Evolutionary conservation across 2,113 vertebrate species (phyloP).

Genomic region (Ondatra zibethicus): DNA sequence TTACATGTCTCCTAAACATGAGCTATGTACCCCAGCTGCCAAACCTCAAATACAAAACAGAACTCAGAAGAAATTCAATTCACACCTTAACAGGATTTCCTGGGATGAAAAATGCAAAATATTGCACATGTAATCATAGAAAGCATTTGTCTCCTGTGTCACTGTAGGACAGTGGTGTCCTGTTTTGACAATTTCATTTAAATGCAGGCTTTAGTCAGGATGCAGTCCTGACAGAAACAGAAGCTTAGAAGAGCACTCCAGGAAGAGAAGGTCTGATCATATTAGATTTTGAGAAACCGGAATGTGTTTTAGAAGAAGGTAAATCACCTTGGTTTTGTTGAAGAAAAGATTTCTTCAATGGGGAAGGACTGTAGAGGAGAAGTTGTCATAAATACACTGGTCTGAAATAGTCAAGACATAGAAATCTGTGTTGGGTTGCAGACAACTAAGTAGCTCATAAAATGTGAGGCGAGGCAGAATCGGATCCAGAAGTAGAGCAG

Average conservation of each 20-base stretch:
- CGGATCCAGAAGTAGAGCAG: neutral
- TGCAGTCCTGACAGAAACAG: constrained; percentile 27
- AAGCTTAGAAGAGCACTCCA: neutral
- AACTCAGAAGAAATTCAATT: constrained; percentile 28
- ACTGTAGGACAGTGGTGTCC: neutral
- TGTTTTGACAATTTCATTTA: neutral
- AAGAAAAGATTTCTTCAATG: neutral
- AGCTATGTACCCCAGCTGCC: neutral
- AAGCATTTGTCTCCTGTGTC: neutral
- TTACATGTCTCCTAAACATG: neutral
- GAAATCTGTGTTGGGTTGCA: neutral
- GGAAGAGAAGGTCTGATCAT: neutral
- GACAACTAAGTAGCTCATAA: neutral
- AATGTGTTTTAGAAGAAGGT: neutral
- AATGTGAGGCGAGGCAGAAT: neutral
- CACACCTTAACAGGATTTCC: neutral
- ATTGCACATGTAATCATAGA: neutral
- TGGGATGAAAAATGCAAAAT: neutral
- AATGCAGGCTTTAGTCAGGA: neutral
- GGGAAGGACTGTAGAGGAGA: neutral
- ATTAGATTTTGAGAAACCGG: neutral
- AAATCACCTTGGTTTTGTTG: neutral
- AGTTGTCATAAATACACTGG: neutral
- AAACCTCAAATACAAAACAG: constrained; percentile 6
- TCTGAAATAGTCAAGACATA: constrained; percentile 43